Evolutionary conservation across 1,140 invertebrate genomes (phyloP), one percentile per base, ranked within the genome.

Genomic region (Hyposmocoma kahamanoa): DNA sequence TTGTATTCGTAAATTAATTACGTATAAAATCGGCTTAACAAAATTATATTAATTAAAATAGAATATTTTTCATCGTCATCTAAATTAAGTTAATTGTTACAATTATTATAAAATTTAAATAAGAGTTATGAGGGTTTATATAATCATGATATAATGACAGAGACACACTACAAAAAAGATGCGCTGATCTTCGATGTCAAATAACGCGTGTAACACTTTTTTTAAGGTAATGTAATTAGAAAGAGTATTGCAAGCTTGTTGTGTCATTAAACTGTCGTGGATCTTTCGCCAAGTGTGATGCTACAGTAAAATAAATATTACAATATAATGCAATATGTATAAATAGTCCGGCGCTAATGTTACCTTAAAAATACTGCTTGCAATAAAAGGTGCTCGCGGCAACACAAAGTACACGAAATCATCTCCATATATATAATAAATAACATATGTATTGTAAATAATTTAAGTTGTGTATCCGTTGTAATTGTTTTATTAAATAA

Each of bases 341-440:
- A 3, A 41, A 41, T 57, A 57, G 66, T 64, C 64, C 62, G 76
- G 79, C 79, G 79, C 79, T 83, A 83, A 80, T 83, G 79, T 80
- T 83, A 83, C 79, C 79, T 83, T 76, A 74, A 64, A 53, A 67
- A 60, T 56, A 48, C 62, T 56, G 59, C 54, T 63, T 62, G 57
- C 46, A 59, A 59, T 41, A 55, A 62, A 72, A 72, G 75, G 78
- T 79, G 77, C 68, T 53, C 68, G 73, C 70, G 78, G 77, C 70
- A 62, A 53, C 48, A 63, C 47, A 53, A 55, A 58, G n/a, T n/a
- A n/a, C 28, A 43, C 13, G 42, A 53, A 36, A 36, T 36, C 8
- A 17, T 36, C 32, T 13, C 32, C 1, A 36, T 17, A 36, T 15
- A 36, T n/a, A 36, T 36, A 13, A 34, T 36, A 2, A 36, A 36